These are phyloP conservation scores for Gobio occitaniae DNA, from an alignment of 2,797 vertebrate genomes.

Conservation along the genomic window DNA sequence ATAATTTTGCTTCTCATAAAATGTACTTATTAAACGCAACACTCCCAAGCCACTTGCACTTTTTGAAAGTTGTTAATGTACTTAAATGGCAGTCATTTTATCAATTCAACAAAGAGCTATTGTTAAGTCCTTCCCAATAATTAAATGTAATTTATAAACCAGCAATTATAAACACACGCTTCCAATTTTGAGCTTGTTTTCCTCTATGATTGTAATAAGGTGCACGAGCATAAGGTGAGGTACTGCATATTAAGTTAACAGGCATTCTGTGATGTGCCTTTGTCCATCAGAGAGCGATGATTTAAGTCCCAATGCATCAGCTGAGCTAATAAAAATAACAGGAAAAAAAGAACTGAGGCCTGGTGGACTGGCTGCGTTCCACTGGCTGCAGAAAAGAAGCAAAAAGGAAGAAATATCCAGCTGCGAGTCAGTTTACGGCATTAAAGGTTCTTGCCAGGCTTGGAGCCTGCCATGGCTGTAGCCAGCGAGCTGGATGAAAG, in stretches of 20 bases:
- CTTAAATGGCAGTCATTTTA: conserved; percentile 15
- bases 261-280: conserved; percentile 61
- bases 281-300: conserved; percentile 68
- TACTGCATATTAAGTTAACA: conserved; percentile 71
- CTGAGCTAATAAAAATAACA: conserved; percentile 78
- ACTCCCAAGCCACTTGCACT: neutral
- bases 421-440: conserved; percentile 67
- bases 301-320: conserved; percentile 72
- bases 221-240: conserved; percentile 23
- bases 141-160: conserved; percentile 5
- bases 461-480: conserved; percentile 60
- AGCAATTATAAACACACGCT: conserved; percentile 7
- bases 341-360: conserved; percentile 59
- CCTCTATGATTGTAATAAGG: conserved; percentile 9
- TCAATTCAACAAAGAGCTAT: neutral
- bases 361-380: conserved; percentile 65
- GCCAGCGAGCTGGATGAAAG: conserved; percentile 67
- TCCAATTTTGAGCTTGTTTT: conserved; percentile 13
- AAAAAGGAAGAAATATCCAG: conserved; percentile 39
- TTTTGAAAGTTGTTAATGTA: neutral
- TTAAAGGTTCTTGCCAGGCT: conserved; percentile 66
- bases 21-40: neutral
- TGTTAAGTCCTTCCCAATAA: conserved; percentile 18
- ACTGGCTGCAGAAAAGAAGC: conserved; percentile 59
- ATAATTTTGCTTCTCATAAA: neutral